Evolutionary conservation across 2,797 vertebrate genomes (phyloP).

Genomic region (Pogonophryne albipinna): DNA sequence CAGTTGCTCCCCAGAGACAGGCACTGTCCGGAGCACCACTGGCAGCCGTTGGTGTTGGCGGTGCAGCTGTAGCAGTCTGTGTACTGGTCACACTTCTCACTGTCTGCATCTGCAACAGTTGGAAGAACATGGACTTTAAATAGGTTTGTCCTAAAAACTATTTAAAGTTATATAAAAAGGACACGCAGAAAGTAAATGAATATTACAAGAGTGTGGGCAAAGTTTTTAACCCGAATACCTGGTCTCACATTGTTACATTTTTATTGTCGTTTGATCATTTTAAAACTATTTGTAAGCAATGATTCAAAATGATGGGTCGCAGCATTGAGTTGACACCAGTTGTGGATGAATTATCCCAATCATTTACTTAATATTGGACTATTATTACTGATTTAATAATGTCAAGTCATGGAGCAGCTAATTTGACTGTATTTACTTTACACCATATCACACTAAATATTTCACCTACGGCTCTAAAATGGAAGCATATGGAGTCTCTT

Average conservation of each 20-base stretch:
- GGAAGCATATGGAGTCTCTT: neutral
- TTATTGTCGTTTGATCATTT: too few relatives aligned
- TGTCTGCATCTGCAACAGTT: slow-evolving; percentile 84
- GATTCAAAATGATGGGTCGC: neutral
- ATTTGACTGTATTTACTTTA: too few relatives aligned
- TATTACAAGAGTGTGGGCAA: too few relatives aligned
- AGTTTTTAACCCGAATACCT: too few relatives aligned
- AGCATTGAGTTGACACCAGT: neutral
- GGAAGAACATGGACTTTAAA: neutral
- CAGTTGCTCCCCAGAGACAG: slow-evolving; percentile 92
- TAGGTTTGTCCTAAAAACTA: neutral
- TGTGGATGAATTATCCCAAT: neutral
- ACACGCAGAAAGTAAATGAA: too few relatives aligned
- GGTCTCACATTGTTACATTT: too few relatives aligned
- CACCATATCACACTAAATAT: neutral
- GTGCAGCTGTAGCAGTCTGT: slow-evolving; percentile 98
- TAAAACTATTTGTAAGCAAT: too few relatives aligned
- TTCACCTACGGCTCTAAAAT: neutral
- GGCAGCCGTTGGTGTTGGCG: slow-evolving; percentile 94
- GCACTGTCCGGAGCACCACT: slow-evolving; percentile 94
- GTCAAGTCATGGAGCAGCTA: too few relatives aligned
- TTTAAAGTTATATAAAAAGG: too few relatives aligned
- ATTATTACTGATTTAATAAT: too few relatives aligned
- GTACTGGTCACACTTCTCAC: slow-evolving; percentile 94
- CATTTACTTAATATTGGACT: neutral